Percentiles rank a stretch among this genome's conserved stretches.
phyloP scores from a whole-genome alignment of 2,888 invertebrate species.

The Nemapogon koenigi region DNA sequence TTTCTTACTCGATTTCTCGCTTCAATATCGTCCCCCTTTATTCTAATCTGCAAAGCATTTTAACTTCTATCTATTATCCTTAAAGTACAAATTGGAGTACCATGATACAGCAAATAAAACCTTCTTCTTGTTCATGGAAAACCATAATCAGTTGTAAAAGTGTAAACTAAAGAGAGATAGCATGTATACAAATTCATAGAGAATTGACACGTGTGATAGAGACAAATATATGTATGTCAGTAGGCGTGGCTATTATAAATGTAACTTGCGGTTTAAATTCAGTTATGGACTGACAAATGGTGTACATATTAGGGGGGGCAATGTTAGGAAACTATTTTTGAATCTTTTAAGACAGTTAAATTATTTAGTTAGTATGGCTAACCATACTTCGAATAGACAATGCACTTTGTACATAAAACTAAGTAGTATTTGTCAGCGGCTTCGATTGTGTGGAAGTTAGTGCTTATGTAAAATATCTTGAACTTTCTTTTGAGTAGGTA shows the following conservation, averaged over 20 bases:
- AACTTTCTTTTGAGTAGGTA: no score
- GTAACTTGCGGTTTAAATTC: conserved; percentile 59
- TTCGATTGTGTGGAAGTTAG: no score
- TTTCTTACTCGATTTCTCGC: conserved; percentile 44
- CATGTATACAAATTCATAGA: neutral
- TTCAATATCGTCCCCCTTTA: conserved; percentile 48
- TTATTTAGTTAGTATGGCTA: conserved; percentile 59
- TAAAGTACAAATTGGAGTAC: no score
- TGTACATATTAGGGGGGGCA: conserved; percentile 64
- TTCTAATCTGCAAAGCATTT: no score
- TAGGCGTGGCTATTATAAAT: conserved; percentile 43
- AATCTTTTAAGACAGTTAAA: conserved; percentile 66
- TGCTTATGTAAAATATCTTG: no score
- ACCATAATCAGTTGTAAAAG: no score
- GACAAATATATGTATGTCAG: conserved; percentile 27
- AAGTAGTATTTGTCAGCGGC: no score
- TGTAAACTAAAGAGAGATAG: no score
- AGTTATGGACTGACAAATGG: conserved; percentile 65
- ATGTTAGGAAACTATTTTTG: conserved; percentile 66
- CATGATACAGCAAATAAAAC: no score
- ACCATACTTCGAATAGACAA: conserved; percentile 54
- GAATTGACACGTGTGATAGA: conserved; percentile 17
- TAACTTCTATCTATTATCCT: no score
- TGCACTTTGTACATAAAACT: conserved; percentile 65
- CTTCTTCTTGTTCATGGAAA: no score